Evolutionary conservation across 2,113 vertebrate genomes (phyloP), one percentile per base, ranked within the genome.

Genomic region (Pseudonaja textilis): DNA sequence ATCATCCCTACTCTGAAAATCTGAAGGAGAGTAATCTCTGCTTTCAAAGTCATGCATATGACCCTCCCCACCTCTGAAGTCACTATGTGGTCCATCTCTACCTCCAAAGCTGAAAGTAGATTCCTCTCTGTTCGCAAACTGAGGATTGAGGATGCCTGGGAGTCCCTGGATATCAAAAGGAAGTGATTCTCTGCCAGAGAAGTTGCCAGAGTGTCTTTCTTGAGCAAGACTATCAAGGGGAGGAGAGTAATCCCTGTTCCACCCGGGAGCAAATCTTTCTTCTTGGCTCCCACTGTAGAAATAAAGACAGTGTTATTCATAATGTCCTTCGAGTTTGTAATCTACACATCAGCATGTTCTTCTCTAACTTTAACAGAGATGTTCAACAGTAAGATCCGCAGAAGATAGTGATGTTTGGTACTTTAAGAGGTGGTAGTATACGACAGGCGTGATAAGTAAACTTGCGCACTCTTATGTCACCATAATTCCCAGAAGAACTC

Each of bases 191-290:
- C 98, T 98, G 98, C 98, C 98, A 98, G 97, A 97, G 97, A 97
- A 98, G 98, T 98, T 98, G 97, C 98, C 98, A 98, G 97, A 97
- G 97, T 98, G 98, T 98, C 98, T 98, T 97, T 98, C 98, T 98
- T 98, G 98, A 98, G 96, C 97, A 98, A 97, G 98, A 97, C 97
- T 98, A 98, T 98, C 98, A 98, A 98, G 97, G 97, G 98, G 97
- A 98, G 98, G 92, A 97, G 97, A 97, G 96, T 98, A 98, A 96
- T 97, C 97, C 98, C 97, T 97, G 98, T 97, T 98, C 97, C 97
- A 98, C 97, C 97, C 97, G 96, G 98, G 97, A 98, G 98, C 97
- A 98, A 98, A 98, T 97, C 97, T 97, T 97, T 98, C 98, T 98
- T 98, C 98, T 98, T 98, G 97, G 97, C 97, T 97, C 96, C 97